A percentile compares a stretch with the other conserved stretches of the same genome.
These are phyloP conservation scores for Netelia virgata DNA, from an alignment of 2,888 invertebrate genomes.

Conservation along the genomic window DNA sequence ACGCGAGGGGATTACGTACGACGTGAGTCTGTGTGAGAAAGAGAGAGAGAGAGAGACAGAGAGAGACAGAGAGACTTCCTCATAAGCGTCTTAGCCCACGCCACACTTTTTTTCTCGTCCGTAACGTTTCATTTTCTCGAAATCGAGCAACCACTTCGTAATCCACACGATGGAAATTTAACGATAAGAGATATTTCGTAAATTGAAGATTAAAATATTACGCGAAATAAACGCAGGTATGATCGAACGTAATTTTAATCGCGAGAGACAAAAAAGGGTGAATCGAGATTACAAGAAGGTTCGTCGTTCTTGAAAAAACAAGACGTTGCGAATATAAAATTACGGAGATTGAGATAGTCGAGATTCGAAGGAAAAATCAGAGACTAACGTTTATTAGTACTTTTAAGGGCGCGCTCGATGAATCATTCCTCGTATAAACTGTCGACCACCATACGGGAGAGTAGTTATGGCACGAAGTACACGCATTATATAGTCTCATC, in stretches of 20 bases:
- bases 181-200: slow-evolving; percentile 25
- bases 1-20: slow-evolving; percentile 79
- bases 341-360: background rate
- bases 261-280: background rate
- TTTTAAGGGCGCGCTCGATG: background rate
- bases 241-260: background rate
- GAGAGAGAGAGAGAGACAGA: background rate
- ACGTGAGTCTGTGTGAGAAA: background rate
- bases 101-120: background rate
- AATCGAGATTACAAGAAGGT: background rate
- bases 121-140: slow-evolving; percentile 28
- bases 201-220: slow-evolving; percentile 24
- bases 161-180: slow-evolving; percentile 40
- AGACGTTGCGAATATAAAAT: background rate
- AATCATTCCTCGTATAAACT: background rate
- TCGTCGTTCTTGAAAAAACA: background rate
- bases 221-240: background rate
- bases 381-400: background rate
- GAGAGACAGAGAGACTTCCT: slow-evolving; percentile 51
- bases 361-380: background rate
- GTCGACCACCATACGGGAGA: background rate
- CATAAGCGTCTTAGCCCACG: slow-evolving; percentile 64
- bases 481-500: background rate
- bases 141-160: slow-evolving; percentile 51
- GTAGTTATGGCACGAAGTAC: too few relatives aligned